A percentile compares a stretch with the other conserved stretches of the same genome.
Conservation (phyloP, 2,113 vertebrate genomes). For the Thalassarche chlororhynchos region DNA sequence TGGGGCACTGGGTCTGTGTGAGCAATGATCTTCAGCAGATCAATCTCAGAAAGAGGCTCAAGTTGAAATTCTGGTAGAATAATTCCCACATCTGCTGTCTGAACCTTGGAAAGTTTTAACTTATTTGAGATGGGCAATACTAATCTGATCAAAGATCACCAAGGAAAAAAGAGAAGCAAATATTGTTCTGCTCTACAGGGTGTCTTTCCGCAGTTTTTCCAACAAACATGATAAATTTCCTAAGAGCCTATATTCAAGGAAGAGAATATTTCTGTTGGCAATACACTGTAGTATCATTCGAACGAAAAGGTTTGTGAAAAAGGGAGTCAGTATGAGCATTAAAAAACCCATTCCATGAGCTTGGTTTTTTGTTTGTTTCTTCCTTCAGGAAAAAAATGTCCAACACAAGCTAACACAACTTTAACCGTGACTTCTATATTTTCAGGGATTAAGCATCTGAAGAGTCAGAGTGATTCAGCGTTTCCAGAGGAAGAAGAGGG, state of each 20-base stretch:
- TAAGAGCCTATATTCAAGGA: not conserved
- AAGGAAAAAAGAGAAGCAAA: conserved; percentile 10
- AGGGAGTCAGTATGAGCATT: not conserved
- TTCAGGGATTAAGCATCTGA: conserved; percentile 83
- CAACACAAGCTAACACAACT: not conserved
- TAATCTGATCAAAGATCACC: not conserved
- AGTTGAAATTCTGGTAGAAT: not conserved
- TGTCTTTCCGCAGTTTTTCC: not conserved
- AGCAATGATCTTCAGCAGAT: not conserved
- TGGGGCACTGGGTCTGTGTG: accelerated
- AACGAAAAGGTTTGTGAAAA: not conserved
- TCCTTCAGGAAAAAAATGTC: not conserved
- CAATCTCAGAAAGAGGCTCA: not conserved
- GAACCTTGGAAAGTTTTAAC: not conserved
- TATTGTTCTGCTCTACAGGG: not conserved
- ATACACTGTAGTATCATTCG: not conserved
- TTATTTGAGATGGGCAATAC: not conserved
- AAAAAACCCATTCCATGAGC: not conserved
- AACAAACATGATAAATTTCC: conserved; percentile 1
- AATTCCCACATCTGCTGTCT: not conserved
- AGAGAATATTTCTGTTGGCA: not conserved
- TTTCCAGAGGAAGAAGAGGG: conserved; percentile 83
- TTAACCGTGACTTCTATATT: conserved; percentile 60
- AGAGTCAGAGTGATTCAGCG: conserved; percentile 73
- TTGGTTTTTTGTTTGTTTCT: not conserved